phyloP scores from a whole-genome alignment of 1,140 invertebrate genomes.

The Sarcophaga peregrina region DNA sequence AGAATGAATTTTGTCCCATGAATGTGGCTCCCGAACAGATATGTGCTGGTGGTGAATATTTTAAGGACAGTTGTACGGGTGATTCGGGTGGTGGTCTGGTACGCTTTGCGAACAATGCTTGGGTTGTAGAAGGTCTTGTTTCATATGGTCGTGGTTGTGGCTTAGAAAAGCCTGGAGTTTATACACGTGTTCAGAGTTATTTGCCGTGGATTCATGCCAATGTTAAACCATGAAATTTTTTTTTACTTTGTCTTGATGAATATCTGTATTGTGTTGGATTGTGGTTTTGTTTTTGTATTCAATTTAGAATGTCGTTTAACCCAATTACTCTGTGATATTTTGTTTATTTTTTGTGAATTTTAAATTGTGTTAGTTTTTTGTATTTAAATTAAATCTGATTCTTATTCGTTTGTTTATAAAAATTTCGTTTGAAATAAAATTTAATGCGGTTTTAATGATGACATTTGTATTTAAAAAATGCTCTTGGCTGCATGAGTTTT shows the following conservation, averaged over 20 bases:
- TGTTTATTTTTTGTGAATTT: background rate
- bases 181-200: slow-evolving; percentile 64
- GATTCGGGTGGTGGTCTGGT: slow-evolving; percentile 76
- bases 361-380: too few species aligned
- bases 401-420: background rate
- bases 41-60: slow-evolving; percentile 69
- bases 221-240: slow-evolving; percentile 27
- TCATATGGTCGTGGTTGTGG: slow-evolving; percentile 67
- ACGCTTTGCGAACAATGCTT: slow-evolving; percentile 56
- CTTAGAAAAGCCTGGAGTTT: slow-evolving; percentile 65
- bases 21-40: slow-evolving; percentile 59
- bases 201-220: slow-evolving; percentile 63
- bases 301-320: too few species aligned
- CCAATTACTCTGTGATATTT: slow-evolving; percentile 6
- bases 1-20: slow-evolving; percentile 62
- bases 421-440: too few species aligned
- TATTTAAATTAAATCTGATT: background rate
- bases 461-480: too few species aligned
- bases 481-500: too few species aligned
- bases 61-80: slow-evolving; percentile 71
- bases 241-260: background rate
- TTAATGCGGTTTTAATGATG: too few species aligned
- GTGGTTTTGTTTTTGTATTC: too few species aligned
- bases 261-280: background rate
- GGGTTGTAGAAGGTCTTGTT: slow-evolving; percentile 68